Evolutionary conservation across 2,888 invertebrate species (phyloP).

Genomic region (Hetaerina titia): DNA sequence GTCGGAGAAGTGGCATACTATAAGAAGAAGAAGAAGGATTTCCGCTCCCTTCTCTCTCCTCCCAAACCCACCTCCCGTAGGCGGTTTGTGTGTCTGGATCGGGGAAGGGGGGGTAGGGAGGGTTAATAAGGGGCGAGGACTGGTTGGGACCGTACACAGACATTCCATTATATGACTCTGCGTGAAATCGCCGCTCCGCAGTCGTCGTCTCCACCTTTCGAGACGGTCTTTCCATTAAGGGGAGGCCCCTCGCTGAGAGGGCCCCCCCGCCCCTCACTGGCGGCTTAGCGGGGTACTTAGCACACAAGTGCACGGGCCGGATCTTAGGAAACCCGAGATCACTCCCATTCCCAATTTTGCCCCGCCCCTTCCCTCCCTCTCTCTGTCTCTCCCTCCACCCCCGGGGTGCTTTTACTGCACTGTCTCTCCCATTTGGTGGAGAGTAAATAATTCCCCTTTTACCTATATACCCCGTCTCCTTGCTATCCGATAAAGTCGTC

Average conservation of each 20-base stretch:
- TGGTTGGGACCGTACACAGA: neutral
- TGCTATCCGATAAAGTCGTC: too few species aligned
- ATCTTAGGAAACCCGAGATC: neutral
- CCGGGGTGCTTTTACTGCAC: neutral
- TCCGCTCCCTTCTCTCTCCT: neutral
- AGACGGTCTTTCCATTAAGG: neutral
- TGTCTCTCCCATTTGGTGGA: neutral
- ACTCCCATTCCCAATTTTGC: neutral
- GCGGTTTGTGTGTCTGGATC: neutral
- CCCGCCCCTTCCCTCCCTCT: neutral
- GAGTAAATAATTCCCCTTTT: too few species aligned
- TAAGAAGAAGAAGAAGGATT: conserved; percentile 13
- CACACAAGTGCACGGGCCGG: neutral
- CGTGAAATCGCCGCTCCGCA: conserved; percentile 32
- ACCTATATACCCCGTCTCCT: too few species aligned
- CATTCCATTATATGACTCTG: conserved; percentile 37
- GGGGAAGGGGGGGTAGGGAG: neutral
- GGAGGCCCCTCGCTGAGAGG: neutral
- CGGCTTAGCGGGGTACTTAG: neutral
- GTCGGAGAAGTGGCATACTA: neutral
- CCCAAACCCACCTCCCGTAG: neutral
- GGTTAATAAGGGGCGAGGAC: neutral
- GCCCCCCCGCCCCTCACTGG: neutral
- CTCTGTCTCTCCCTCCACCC: neutral
- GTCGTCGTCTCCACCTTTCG: neutral